Conservation (phyloP, 2,797 vertebrate genomes). For the Scleropages formosus region DNA sequence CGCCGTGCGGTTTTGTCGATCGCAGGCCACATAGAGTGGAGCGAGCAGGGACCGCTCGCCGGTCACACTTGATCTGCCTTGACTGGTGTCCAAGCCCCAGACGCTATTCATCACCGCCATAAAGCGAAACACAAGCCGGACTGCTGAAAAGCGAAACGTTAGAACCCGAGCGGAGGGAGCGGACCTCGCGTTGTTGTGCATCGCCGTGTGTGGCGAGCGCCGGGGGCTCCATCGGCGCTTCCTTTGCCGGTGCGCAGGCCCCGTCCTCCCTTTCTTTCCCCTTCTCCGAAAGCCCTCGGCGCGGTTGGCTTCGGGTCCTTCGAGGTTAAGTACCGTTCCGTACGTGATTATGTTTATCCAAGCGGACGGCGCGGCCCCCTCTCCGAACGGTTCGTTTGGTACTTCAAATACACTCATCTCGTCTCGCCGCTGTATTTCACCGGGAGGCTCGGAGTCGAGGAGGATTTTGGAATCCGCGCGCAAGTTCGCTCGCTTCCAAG, state of each 20-base stretch:
- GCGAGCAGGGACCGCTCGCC: not conserved
- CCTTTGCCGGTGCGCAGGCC: not conserved
- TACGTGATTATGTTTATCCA: constrained; percentile 8
- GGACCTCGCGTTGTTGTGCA: not conserved
- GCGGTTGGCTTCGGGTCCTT: not conserved
- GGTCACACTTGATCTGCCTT: constrained; percentile 1
- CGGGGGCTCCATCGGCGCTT: not conserved
- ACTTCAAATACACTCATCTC: not conserved
- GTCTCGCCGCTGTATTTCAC: not conserved
- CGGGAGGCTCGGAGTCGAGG: not conserved
- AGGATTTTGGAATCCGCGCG: not conserved
- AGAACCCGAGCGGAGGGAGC: not conserved
- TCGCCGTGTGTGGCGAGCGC: not conserved
- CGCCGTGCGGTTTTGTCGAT: constrained; percentile 20
- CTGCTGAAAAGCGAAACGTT: not conserved
- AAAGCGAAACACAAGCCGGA: not conserved
- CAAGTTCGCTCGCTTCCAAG: not conserved
- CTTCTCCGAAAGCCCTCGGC: not conserved
- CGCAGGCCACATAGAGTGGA: not conserved
- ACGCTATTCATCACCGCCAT: constrained; percentile 19
- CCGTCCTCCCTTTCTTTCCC: not conserved
- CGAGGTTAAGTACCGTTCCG: constrained; percentile 2
- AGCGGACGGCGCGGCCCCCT: not conserved
- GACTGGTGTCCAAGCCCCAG: constrained; percentile 19
- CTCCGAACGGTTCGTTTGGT: not conserved